These are phyloP conservation scores for Zaprionus ornatus DNA, from an alignment of 1,140 invertebrate species.

Conservation along the genomic window DNA sequence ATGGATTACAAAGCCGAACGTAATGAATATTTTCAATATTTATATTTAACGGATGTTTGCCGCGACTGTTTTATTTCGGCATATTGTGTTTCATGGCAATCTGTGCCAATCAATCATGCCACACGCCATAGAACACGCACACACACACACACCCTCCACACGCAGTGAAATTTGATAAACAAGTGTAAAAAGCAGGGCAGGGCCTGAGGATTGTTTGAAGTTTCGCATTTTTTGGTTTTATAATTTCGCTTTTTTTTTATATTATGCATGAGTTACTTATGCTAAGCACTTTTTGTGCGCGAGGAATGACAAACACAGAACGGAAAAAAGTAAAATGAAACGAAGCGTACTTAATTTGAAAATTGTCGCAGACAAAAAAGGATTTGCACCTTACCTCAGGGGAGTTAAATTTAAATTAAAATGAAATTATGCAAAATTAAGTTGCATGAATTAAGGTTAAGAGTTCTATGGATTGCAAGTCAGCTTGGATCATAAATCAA, in stretches of 20 bases:
- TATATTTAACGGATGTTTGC: constrained; percentile 21
- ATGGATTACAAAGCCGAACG: constrained; percentile 5
- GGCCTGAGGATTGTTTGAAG: constrained; percentile 27
- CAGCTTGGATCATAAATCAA: constrained; percentile 26
- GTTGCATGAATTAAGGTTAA: background rate
- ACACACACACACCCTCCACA: background rate
- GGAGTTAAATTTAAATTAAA: background rate
- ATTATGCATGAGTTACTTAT: constrained; percentile 5
- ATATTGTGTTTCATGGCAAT: constrained; percentile 59
- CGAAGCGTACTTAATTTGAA: background rate
- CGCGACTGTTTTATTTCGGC: constrained; percentile 17
- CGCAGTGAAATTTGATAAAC: constrained; percentile 23
- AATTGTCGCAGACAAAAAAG: background rate
- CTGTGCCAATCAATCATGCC: constrained; percentile 70
- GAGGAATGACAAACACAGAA: constrained; percentile 21
- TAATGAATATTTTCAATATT: constrained; percentile 10
- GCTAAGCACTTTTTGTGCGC: constrained; percentile 18
- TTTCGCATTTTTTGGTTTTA: background rate
- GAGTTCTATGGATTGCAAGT: background rate
- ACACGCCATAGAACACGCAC: constrained; percentile 9
- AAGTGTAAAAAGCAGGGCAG: constrained; percentile 11
- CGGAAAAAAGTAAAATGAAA: constrained; percentile 7
- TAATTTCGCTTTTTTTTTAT: constrained; percentile 5
- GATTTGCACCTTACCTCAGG: background rate
- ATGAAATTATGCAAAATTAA: constrained; percentile 12